Base-by-base conservation (phyloP, 2,888 invertebrate genomes). In the Tigriopus californicus region DNA sequence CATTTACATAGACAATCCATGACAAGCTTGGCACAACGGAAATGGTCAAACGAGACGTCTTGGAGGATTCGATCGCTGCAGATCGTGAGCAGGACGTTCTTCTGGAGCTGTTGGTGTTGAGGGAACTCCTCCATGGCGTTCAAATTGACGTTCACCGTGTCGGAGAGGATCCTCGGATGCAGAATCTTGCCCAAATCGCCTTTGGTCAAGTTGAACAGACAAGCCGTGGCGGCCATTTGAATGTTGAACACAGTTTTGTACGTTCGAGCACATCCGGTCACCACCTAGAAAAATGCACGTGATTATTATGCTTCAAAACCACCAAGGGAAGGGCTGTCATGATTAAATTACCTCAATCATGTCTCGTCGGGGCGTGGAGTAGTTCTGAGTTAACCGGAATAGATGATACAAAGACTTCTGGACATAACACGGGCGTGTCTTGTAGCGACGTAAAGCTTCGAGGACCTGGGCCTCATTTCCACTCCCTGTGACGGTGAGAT, bases 11-110 rank as follows among this genome's bases (percentile, higher is more conserved):
- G 72, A 64, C 80, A 80, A 65, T 83, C 81, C 73, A 84, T 74
- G 20, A 83, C 83, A 57, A 83, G 73, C 66, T 75, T 75, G 25
- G 82, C 82, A 68, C 83, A 83, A 59, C 79, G 76, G 66, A 75
- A 79, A 66, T 78, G 75, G 65, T 80, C 78, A 68, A 81, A 80
- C 48, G 74, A 71, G 65, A 81, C 80, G 64, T 82, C 80, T 66
- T 82, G 81, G n/a, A 84, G 72, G 62, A 84, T 81, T 64, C 82
- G 73, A 68, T 84, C 83, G 68, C 81, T 82, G 70, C 84, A 84
- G 53, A 84, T 71, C 1, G 81, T 83, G 54, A 84, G 71, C 63
- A 84, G 70, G 1, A 80, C 79, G 67, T 83, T 83, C 67, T 82
- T 83, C 67, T 83, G 82, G 48, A 83, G 71, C 72, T 77, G 69